Evolutionary conservation across 2,113 vertebrate species (phyloP).

Genomic region (Gadus chalcogrammus): DNA sequence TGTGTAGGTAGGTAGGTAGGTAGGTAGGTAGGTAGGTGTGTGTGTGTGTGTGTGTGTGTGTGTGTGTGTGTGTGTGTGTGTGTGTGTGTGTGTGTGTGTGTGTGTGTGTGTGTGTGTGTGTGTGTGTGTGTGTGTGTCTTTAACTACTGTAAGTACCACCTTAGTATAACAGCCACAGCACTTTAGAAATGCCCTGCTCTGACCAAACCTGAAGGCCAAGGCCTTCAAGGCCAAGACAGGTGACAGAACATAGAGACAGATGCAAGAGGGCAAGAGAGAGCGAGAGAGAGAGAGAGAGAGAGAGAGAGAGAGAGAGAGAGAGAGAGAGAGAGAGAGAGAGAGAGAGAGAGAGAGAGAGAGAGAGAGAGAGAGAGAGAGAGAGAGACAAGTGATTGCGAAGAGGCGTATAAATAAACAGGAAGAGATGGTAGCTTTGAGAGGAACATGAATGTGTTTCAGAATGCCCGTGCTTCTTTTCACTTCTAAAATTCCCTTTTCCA

Average conservation of each 20-base stretch:
- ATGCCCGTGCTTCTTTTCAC: too few relatives aligned
- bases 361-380: slow-evolving; percentile 20
- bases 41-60: neutral
- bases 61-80: slow-evolving; percentile 5
- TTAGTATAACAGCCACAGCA: slow-evolving; percentile 22
- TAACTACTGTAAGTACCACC: slow-evolving; percentile 19
- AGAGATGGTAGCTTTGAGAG: too few relatives aligned
- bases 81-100: neutral
- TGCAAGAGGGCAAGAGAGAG: neutral
- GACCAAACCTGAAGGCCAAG: slow-evolving; percentile 49
- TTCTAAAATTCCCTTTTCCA: too few relatives aligned
- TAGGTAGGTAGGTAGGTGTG: neutral
- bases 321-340: neutral
- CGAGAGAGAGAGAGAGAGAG: neutral
- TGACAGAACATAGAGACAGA: neutral
- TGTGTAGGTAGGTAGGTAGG: too few relatives aligned
- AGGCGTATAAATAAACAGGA: too few relatives aligned
- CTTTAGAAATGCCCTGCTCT: slow-evolving; percentile 55
- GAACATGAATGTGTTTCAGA: too few relatives aligned
- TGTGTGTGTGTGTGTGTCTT: too few relatives aligned
- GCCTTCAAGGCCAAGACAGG: slow-evolving; percentile 33
- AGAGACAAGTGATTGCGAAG: neutral
- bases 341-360: neutral
- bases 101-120: neutral
- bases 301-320: slow-evolving; percentile 6